Evolutionary conservation across 2,797 vertebrate genomes (phyloP).

Genomic region (Sebastes wilsoni): DNA sequence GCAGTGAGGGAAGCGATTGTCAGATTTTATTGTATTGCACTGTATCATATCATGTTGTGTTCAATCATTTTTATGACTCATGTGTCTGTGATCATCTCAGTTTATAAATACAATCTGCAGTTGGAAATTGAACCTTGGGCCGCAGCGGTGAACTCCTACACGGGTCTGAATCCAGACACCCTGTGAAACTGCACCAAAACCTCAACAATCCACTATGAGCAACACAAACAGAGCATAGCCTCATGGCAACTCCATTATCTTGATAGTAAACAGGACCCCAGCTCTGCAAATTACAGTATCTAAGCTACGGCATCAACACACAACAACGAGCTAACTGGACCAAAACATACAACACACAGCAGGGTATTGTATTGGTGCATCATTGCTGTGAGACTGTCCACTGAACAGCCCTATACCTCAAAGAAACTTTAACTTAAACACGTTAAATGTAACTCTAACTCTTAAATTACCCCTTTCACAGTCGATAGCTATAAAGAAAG

Average conservation of each 20-base stretch:
- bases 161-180: constrained; percentile 41
- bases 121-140: constrained; percentile 50
- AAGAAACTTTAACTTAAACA: constrained; percentile 13
- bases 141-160: constrained; percentile 26
- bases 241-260: constrained; percentile 67
- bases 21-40: constrained; percentile 10
- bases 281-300: constrained; percentile 59
- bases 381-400: not conserved
- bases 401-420: not conserved
- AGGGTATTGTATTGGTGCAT: not conserved
- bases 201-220: constrained; percentile 60
- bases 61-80: constrained; percentile 53
- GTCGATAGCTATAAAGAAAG: not conserved
- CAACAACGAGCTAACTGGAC: constrained; percentile 34
- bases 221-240: constrained; percentile 63
- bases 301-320: constrained; percentile 69
- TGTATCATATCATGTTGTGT: constrained; percentile 45
- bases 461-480: constrained; percentile 22
- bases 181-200: constrained; percentile 55
- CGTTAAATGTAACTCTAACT: constrained; percentile 27
- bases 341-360: constrained; percentile 18
- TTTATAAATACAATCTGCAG: constrained; percentile 54
- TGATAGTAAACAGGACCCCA: constrained; percentile 68
- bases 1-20: not conserved
- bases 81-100: constrained; percentile 39